Evolutionary conservation across 2,797 vertebrate genomes (phyloP).

Genomic region (Xyrichtys novacula): DNA sequence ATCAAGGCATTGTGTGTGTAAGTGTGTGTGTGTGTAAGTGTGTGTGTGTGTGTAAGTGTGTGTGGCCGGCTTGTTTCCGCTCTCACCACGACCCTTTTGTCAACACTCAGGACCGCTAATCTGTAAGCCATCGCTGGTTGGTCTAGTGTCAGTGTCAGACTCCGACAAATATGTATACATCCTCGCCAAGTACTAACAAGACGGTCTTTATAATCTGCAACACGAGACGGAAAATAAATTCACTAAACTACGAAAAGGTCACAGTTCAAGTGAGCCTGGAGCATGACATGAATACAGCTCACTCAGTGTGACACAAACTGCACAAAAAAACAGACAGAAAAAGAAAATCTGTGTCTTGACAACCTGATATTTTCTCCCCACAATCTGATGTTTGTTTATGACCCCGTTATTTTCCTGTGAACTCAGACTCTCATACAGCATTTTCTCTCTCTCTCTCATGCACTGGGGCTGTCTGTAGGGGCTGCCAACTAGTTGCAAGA

Average conservation of each 20-base stretch:
- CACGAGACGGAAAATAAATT: slow-evolving; percentile 33
- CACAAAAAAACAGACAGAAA: too few species aligned
- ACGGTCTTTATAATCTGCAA: slow-evolving; percentile 62
- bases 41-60: too few species aligned
- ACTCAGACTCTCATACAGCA: slow-evolving; percentile 45
- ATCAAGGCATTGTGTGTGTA: slow-evolving; percentile 76
- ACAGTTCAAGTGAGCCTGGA: slow-evolving; percentile 45
- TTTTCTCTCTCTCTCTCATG: slow-evolving; percentile 44
- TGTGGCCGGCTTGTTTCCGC: slow-evolving; percentile 72
- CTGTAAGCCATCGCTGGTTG: slow-evolving; percentile 68
- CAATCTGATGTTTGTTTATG: slow-evolving; percentile 63
- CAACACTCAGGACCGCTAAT: slow-evolving; percentile 77
- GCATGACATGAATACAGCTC: slow-evolving; percentile 50
- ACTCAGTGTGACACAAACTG: slow-evolving; percentile 50
- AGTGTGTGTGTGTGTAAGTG: too few species aligned
- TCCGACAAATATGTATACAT: slow-evolving; percentile 64
- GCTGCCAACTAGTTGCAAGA: slow-evolving; percentile 63
- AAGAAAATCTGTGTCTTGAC: slow-evolving; percentile 36
- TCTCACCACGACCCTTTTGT: slow-evolving; percentile 66
- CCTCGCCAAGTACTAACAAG: slow-evolving; percentile 66
- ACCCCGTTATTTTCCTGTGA: slow-evolving; percentile 72
- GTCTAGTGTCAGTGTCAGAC: slow-evolving; percentile 63
- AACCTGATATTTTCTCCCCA: slow-evolving; percentile 52
- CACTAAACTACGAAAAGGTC: slow-evolving; percentile 61
- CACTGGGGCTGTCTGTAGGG: slow-evolving; percentile 66